Evolutionary conservation across 1,140 invertebrate genomes (phyloP).

Genomic region (Eriocheir sinensis): DNA sequence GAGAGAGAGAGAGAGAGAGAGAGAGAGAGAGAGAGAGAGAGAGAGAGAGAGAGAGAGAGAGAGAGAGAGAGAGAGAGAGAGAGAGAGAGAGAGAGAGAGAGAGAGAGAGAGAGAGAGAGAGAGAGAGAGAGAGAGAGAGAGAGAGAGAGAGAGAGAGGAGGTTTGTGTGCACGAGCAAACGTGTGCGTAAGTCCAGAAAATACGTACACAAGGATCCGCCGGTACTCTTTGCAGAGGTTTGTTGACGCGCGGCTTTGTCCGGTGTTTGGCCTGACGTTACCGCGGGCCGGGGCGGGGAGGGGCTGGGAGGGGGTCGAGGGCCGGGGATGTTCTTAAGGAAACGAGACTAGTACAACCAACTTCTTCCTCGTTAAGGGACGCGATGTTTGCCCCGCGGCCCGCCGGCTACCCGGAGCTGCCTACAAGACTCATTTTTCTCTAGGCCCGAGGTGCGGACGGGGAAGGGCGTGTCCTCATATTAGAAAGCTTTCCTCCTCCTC

Average conservation of each 20-base stretch:
- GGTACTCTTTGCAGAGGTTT: conserved; percentile 3
- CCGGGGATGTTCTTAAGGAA: neutral
- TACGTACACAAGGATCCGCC: neutral
- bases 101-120: no score
- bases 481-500: neutral
- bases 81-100: no score
- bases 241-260: neutral
- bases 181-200: neutral
- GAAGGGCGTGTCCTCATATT: neutral
- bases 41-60: no score
- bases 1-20: no score
- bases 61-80: no score
- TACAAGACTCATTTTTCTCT: neutral
- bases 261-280: neutral
- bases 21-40: no score
- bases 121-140: no score
- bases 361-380: neutral
- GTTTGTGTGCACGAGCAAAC: neutral
- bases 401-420: neutral
- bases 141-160: no score
- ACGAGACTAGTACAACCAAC: neutral
- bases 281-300: neutral
- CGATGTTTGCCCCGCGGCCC: neutral
- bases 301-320: neutral
- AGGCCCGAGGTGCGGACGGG: neutral